Evolutionary conservation across 2,888 invertebrate genomes (phyloP), one percentile per base, ranked within the genome.

Genomic region (Myopa tessellatipennis): DNA sequence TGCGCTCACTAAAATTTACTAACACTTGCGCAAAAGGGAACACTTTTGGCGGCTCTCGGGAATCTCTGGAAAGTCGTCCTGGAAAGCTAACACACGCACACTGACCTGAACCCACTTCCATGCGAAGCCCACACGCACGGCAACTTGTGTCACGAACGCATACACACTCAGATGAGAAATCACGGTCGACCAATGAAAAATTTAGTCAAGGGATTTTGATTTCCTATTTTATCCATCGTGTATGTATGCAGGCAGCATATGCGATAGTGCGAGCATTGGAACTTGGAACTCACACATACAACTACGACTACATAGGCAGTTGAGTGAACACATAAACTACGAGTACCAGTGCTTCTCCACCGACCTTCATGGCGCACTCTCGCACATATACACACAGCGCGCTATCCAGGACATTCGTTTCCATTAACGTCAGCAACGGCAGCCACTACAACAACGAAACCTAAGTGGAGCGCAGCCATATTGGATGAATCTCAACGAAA

Each of bases 111-210:
- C 58, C 58, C n/a, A 52, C 14, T 40, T 61, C 55, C 61, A 69
- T 10, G 38, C 50, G 36, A 52, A 65, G 40, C n/a, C 5, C 40
- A 50, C 65, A 65, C 50, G 6, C 61, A 77, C 65, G 65, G 16
- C 58, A 63, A 77, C 77, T 73, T 70, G 69, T 81, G 79, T 74
- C 63, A 50, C 60, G 45, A 78, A 78, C 80, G 77, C 78, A 78
- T 55, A 77, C 77, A 79, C 8, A 50, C 72, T 77, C 82, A 50
- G 36, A 38, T 40, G 67, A 38, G 77, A 89, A 89, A 89, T 89
- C 89, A 89, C 89, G 86, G 88, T 85, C 88, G 85, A 89, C 89
- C 89, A 89, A 89, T 89, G 89, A 89, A 89, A 89, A 88, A 88
- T 89, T 88, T 88, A 88, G 88, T 88, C 87, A 88, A 87, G 85